Evolutionary conservation across 2,113 vertebrate species (phyloP).

Genomic region (Heliornis fulica): DNA sequence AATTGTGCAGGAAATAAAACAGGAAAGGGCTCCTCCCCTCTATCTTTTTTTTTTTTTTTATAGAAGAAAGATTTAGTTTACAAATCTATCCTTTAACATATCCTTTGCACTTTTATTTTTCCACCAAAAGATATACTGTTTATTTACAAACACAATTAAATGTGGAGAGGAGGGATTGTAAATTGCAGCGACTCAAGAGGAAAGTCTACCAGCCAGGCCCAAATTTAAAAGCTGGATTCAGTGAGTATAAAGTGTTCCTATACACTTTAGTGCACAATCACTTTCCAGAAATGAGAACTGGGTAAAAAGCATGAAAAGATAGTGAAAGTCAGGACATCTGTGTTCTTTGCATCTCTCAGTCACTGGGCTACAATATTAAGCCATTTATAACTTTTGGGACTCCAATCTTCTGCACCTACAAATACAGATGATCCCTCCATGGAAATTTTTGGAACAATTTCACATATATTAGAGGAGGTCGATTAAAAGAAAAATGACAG

Average conservation of each 20-base stretch:
- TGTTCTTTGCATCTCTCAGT: neutral
- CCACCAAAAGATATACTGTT: neutral
- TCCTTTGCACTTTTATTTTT: constrained; percentile 30
- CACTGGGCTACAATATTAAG: neutral
- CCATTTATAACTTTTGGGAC: neutral
- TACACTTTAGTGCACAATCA: neutral
- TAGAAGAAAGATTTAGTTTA: constrained; percentile 17
- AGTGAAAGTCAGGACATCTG: neutral
- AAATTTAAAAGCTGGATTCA: constrained; percentile 8
- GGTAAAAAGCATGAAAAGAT: neutral
- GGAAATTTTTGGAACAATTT: neutral
- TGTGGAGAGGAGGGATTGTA: constrained; percentile 24
- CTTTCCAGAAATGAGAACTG: neutral
- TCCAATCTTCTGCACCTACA: neutral
- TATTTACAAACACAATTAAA: constrained; percentile 63
- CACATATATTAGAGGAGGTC: fast-evolving
- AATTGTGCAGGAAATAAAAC: constrained; percentile 27
- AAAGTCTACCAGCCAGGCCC: neutral
- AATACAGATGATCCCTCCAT: neutral
- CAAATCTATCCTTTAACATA: neutral
- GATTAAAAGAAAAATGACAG: neutral
- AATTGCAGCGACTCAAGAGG: constrained; percentile 19
- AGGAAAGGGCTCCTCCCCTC: neutral
- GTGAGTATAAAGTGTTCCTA: neutral
- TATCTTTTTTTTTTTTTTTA: neutral